Percentiles rank a stretch among this genome's conserved stretches.
These are phyloP conservation scores for Drosophila barbarae DNA, from an alignment of 2,888 invertebrate genomes.

Conservation along the genomic window DNA sequence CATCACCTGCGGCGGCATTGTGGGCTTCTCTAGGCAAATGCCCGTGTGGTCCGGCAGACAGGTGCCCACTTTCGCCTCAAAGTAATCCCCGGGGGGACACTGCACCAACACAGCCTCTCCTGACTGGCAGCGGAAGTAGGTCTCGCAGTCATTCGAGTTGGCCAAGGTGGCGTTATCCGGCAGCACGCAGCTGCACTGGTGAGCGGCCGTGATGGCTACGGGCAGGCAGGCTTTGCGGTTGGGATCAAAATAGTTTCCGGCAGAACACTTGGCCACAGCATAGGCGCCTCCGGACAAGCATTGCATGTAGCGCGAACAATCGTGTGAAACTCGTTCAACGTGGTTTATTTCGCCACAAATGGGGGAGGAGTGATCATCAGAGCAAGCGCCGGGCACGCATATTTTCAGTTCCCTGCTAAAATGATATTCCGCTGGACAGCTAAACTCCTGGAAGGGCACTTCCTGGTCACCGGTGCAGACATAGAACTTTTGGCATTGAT, in stretches of 20 bases:
- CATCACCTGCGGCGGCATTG: constrained; percentile 26
- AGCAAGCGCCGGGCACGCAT: constrained; percentile 47
- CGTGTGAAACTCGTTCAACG: constrained; percentile 29
- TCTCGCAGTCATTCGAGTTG: constrained; percentile 54
- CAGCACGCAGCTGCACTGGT: constrained; percentile 64
- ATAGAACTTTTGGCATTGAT: constrained; percentile 60
- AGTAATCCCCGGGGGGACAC: constrained; percentile 60
- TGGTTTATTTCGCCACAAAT: constrained; percentile 6
- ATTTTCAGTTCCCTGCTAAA: constrained; percentile 40
- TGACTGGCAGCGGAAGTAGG: constrained; percentile 57
- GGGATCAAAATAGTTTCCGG: constrained; percentile 53
- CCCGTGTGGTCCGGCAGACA: constrained; percentile 57
- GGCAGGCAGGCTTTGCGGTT: constrained; percentile 48
- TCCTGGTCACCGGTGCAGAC: constrained; percentile 49
- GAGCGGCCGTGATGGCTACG: constrained; percentile 39
- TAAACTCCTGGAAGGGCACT: constrained; percentile 43
- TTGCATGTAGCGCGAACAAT: constrained; percentile 43
- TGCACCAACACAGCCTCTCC: constrained; percentile 47
- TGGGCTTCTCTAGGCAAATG: constrained; percentile 48
- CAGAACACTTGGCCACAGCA: constrained; percentile 42
- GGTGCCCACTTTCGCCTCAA: constrained; percentile 36
- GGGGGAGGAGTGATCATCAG: background rate
- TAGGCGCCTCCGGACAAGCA: constrained; percentile 50
- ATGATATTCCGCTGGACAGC: constrained; percentile 48
- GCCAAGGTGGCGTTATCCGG: constrained; percentile 55